Percentiles rank a stretch among this genome's conserved stretches.
phyloP scores from a whole-genome alignment of 2,797 vertebrate species.

The Phoebastria nigripes region DNA sequence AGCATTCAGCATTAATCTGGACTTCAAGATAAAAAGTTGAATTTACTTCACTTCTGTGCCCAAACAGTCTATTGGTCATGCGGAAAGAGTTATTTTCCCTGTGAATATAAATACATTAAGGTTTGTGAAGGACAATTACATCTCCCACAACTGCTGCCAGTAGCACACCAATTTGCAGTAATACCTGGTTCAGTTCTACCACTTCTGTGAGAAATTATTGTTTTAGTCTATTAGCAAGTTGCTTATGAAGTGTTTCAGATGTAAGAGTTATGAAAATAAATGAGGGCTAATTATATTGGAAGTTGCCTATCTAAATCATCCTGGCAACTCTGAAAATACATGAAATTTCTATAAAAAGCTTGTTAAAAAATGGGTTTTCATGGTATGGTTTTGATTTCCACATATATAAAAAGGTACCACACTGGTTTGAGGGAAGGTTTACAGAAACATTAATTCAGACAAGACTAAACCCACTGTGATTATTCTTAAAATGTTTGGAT shows the following conservation, averaged over 20 bases:
- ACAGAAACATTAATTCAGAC: neutral
- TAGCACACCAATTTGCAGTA: neutral
- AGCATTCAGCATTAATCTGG: neutral
- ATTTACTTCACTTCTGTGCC: neutral
- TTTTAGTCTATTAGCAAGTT: neutral
- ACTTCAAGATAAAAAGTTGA: neutral
- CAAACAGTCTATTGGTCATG: neutral
- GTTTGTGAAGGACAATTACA: neutral
- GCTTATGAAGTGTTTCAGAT: neutral
- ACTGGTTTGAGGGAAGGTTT: neutral
- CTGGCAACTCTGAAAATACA: neutral
- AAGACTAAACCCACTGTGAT: neutral
- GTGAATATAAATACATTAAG: neutral
- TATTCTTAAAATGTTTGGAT: neutral
- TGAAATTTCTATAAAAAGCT: neutral
- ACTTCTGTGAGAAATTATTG: neutral
- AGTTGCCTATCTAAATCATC: neutral
- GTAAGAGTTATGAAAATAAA: neutral
- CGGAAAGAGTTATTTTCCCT: neutral
- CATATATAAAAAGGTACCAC: neutral
- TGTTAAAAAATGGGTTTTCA: neutral
- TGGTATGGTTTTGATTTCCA: neutral
- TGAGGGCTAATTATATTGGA: neutral
- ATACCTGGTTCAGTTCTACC: neutral
- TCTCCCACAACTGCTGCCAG: neutral